Evolutionary conservation across 2,797 vertebrate genomes (phyloP).

Genomic region (Poecilia wingei): DNA sequence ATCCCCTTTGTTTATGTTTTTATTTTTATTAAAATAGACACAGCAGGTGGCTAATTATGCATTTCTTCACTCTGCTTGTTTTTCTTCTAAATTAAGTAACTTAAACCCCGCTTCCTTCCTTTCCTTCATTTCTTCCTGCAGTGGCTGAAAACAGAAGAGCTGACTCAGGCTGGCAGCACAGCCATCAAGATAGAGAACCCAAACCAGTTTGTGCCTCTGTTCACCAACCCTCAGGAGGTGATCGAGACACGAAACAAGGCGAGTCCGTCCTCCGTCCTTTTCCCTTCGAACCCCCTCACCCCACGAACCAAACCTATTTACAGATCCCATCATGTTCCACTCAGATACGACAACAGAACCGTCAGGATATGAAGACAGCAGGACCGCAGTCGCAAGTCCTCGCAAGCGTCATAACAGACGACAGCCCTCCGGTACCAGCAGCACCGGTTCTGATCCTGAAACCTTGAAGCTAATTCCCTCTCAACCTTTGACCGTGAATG

Average conservation of each 20-base stretch:
- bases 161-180: constrained; percentile 88
- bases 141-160: constrained; percentile 94
- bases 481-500: background rate
- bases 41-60: background rate
- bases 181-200: constrained; percentile 94
- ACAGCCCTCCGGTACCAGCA: constrained; percentile 85
- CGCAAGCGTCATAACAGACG: constrained; percentile 89
- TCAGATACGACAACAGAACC: constrained; percentile 96
- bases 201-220: constrained; percentile 97
- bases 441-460: background rate
- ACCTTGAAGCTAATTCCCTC: background rate
- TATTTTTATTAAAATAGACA: background rate
- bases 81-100: background rate
- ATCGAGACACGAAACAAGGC: constrained; percentile 98
- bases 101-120: background rate
- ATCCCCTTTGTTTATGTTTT: background rate
- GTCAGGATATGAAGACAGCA: constrained; percentile 95
- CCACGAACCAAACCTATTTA: background rate
- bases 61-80: background rate
- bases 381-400: constrained; percentile 96
- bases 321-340: background rate
- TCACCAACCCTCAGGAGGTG: constrained; percentile 96
- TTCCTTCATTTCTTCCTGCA: constrained; percentile 49
- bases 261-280: background rate
- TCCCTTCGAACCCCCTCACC: background rate